Conservation (phyloP, 53 echinoderm and acorn worm genomes). For the Apostichopus leukothele region DNA sequence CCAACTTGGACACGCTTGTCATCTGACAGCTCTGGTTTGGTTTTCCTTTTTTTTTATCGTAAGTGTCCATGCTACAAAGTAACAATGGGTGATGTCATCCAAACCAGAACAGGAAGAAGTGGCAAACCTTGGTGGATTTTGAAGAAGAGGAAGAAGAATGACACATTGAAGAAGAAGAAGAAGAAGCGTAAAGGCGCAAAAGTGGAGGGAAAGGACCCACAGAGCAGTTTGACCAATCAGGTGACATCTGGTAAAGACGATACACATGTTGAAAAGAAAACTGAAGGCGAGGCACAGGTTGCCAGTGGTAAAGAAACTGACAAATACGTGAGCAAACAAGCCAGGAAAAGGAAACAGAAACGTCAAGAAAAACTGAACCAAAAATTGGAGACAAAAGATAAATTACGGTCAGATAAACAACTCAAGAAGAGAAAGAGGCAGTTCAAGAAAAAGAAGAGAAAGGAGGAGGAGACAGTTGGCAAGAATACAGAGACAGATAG, state of each 20-base stretch:
- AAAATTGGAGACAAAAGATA: not conserved
- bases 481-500: not conserved
- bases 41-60: too few species aligned
- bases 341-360: conserved; percentile 27
- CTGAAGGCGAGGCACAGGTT: not conserved
- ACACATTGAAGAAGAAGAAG: not conserved
- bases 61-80: too few species aligned
- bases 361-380: not conserved
- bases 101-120: not conserved
- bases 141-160: not conserved
- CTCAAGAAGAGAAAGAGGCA: not conserved
- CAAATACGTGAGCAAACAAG: conserved; percentile 13
- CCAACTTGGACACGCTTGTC: too few species aligned
- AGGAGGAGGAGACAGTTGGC: not conserved
- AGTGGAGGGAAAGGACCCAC: not conserved
- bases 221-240: not conserved
- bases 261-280: not conserved
- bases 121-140: not conserved
- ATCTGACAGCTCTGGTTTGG: too few species aligned
- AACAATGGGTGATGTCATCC: not conserved
- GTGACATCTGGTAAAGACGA: not conserved
- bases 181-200: not conserved
- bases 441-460: not conserved
- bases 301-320: too few species aligned
- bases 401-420: not conserved